Percentiles rank a stretch among this genome's conserved stretches.
Conservation (phyloP, 2,888 invertebrate genomes). For the Cosmia pyralina region DNA sequence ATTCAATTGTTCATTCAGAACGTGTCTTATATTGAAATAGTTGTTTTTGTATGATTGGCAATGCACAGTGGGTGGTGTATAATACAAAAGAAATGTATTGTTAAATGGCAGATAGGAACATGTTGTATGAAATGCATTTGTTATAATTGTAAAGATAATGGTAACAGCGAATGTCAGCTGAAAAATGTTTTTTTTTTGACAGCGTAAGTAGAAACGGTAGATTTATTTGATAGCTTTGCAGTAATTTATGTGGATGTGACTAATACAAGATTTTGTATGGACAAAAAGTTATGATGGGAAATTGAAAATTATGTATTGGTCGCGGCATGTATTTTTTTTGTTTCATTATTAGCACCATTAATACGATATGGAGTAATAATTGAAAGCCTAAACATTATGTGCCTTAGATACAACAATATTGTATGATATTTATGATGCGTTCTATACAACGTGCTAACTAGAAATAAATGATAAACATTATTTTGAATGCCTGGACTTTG, state of each 20-base stretch:
- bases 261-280: slow-evolving; percentile 68
- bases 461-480: slow-evolving; percentile 87
- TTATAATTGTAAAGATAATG: slow-evolving; percentile 75
- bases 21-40: slow-evolving; percentile 91
- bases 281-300: slow-evolving; percentile 31
- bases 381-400: slow-evolving; percentile 91
- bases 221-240: slow-evolving; percentile 85
- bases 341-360: slow-evolving; percentile 86
- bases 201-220: slow-evolving; percentile 82
- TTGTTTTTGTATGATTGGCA: slow-evolving; percentile 89
- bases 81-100: slow-evolving; percentile 74
- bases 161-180: slow-evolving; percentile 71
- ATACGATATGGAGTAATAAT: slow-evolving; percentile 89
- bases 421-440: slow-evolving; percentile 90
- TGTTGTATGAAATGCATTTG: slow-evolving; percentile 82
- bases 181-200: slow-evolving; percentile 75
- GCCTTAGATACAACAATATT: slow-evolving; percentile 91
- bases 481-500: slow-evolving; percentile 86
- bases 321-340: slow-evolving; percentile 70
- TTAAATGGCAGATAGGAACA: slow-evolving; percentile 74
- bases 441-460: slow-evolving; percentile 90
- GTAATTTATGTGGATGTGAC: slow-evolving; percentile 73
- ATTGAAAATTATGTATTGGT: slow-evolving; percentile 72
- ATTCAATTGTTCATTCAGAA: slow-evolving; percentile 89
- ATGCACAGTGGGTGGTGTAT: slow-evolving; percentile 78